A percentile compares a stretch with the other conserved stretches of the same genome.
These are phyloP conservation scores for Molossus alvarezi DNA, from an alignment of 2,797 vertebrate species.

Conservation along the genomic window DNA sequence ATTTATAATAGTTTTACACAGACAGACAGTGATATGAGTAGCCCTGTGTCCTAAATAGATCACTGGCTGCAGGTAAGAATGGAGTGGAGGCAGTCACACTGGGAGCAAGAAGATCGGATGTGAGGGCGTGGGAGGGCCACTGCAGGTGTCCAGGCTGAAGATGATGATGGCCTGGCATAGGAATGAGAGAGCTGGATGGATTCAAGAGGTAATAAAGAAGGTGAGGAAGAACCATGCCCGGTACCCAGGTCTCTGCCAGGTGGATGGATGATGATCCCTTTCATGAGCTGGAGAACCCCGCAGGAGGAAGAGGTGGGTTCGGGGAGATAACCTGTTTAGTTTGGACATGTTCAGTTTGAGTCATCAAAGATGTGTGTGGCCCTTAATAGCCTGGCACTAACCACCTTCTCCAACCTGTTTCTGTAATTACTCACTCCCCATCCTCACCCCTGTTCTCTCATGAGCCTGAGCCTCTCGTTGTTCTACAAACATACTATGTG, in stretches of 20 bases:
- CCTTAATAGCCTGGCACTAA: background rate
- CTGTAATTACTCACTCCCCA: background rate
- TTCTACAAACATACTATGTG: background rate
- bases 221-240: background rate
- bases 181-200: background rate
- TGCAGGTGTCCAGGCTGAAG: background rate
- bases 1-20: conserved; percentile 6
- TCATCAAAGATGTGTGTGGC: background rate
- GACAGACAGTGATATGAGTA: background rate
- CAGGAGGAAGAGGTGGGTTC: background rate
- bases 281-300: background rate
- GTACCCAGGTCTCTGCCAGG: background rate
- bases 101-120: background rate
- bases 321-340: background rate
- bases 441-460: background rate
- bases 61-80: background rate
- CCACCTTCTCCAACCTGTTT: conserved; percentile 21
- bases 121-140: rapidly evolving
- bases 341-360: background rate
- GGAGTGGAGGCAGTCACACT: background rate
- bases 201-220: background rate
- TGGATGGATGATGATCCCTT: background rate
- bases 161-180: background rate
- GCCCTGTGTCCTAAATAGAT: background rate
- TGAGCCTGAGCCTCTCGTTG: background rate